These are phyloP conservation scores for Tenualosa thibaudeaui DNA, from an alignment of 2,797 vertebrate species.

Conservation along the genomic window DNA sequence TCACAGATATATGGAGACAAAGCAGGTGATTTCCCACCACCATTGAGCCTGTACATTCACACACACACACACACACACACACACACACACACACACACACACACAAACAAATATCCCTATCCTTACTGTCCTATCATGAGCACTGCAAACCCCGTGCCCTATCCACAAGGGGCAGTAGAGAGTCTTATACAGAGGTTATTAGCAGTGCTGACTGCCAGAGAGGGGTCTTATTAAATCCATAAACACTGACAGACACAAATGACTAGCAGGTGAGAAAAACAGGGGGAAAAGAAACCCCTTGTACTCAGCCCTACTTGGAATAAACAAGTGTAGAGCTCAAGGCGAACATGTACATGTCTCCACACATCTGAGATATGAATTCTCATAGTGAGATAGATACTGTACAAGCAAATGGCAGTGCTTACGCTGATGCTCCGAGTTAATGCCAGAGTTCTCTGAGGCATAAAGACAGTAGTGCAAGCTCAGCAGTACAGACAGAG, in stretches of 20 bases:
- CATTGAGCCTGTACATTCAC: not conserved
- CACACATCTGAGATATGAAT: not conserved
- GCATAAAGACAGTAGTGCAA: slow-evolving; percentile 15
- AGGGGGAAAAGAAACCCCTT: not conserved
- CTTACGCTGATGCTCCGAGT: not conserved
- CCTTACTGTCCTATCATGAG: not conserved
- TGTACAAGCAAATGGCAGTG: not conserved
- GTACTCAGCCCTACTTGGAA: not conserved
- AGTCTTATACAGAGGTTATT: not conserved
- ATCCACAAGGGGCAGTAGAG: slow-evolving; percentile 10
- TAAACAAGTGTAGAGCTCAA: slow-evolving; percentile 5
- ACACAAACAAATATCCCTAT: not conserved
- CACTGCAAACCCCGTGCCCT: not conserved
- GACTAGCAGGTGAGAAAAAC: not conserved
- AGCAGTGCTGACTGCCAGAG: not conserved
- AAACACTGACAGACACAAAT: not conserved
- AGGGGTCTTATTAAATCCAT: not conserved
- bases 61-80: not conserved
- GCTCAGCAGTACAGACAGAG: slow-evolving; percentile 13
- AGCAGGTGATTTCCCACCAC: not conserved
- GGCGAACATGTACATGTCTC: not conserved
- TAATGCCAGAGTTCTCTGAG: slow-evolving; percentile 1
- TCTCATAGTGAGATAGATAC: not conserved
- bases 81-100: not conserved
- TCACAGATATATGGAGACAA: not conserved